A percentile compares a stretch with the other conserved stretches of the same genome.
phyloP scores from a whole-genome alignment of 2,888 invertebrate genomes.

The Mimumesa dahlbomi region DNA sequence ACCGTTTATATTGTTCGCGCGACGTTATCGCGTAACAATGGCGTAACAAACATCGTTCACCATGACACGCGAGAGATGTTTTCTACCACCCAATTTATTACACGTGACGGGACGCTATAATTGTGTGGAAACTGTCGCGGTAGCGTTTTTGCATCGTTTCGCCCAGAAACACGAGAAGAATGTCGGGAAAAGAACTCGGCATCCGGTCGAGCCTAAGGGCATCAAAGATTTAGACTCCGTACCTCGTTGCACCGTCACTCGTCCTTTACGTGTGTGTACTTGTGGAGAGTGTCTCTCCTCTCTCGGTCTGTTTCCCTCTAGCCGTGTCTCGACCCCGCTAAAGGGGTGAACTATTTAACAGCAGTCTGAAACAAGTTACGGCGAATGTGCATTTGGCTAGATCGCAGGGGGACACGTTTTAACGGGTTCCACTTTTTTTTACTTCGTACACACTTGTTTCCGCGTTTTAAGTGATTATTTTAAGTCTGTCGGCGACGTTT shows the following conservation, averaged over 20 bases:
- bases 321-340: constrained; percentile 21
- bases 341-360: constrained; percentile 56
- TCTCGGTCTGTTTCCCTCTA: constrained; percentile 25
- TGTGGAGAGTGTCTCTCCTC: constrained; percentile 24
- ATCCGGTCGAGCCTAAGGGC: constrained; percentile 50
- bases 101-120: background rate
- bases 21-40: background rate
- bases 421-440: too few species aligned
- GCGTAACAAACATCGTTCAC: background rate
- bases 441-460: too few species aligned
- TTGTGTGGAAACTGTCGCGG: background rate
- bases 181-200: constrained; percentile 38
- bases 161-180: constrained; percentile 4
- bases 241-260: constrained; percentile 46
- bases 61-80: background rate
- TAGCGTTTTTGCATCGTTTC: background rate
- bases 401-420: too few species aligned
- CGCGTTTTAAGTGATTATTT: too few species aligned
- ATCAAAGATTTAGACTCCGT: constrained; percentile 68
- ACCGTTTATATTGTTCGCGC: background rate
- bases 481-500: too few species aligned
- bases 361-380: constrained; percentile 58
- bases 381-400: constrained; percentile 61
- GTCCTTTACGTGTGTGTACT: constrained; percentile 28
- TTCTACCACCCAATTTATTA: background rate